A percentile compares a stretch with the other conserved stretches of the same genome.
These are phyloP conservation scores for Merodon equestris DNA, from an alignment of 2,888 invertebrate genomes.

Conservation along the genomic window DNA sequence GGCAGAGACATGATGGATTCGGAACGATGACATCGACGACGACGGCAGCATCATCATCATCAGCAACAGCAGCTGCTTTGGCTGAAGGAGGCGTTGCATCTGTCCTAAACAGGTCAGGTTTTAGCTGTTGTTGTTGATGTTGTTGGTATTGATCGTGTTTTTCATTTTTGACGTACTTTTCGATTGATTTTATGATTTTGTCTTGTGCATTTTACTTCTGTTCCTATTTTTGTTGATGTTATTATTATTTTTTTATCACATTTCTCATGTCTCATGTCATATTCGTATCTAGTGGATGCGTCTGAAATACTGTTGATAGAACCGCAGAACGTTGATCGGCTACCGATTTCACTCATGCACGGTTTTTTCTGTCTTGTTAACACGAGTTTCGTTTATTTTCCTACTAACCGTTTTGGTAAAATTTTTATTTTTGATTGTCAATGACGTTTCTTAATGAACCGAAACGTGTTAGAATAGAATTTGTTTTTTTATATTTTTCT, in stretches of 20 bases:
- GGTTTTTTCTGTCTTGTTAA: conserved; percentile 9
- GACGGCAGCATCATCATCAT: conserved; percentile 35
- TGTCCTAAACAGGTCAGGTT: conserved; percentile 64
- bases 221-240: conserved; percentile 11
- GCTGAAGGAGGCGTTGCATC: conserved; percentile 53
- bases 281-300: conserved; percentile 5
- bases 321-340: background rate
- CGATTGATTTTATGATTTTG: no score
- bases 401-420: conserved; percentile 20
- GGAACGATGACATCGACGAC: no score
- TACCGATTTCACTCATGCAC: conserved; percentile 1
- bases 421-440: no score
- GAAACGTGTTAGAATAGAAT: no score
- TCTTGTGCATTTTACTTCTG: conserved; percentile 10
- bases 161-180: background rate
- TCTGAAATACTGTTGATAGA: background rate
- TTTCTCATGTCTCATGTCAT: conserved; percentile 1
- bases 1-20: no score
- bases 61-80: conserved; percentile 54
- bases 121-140: conserved; percentile 55
- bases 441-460: no score
- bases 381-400: background rate
- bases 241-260: no score
- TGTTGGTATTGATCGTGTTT: conserved; percentile 28
- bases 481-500: no score